Percentiles rank a stretch among this genome's conserved stretches.
Evolutionary conservation across 2,113 vertebrate genomes (phyloP).

Genomic region (Ifrita kowaldi): DNA sequence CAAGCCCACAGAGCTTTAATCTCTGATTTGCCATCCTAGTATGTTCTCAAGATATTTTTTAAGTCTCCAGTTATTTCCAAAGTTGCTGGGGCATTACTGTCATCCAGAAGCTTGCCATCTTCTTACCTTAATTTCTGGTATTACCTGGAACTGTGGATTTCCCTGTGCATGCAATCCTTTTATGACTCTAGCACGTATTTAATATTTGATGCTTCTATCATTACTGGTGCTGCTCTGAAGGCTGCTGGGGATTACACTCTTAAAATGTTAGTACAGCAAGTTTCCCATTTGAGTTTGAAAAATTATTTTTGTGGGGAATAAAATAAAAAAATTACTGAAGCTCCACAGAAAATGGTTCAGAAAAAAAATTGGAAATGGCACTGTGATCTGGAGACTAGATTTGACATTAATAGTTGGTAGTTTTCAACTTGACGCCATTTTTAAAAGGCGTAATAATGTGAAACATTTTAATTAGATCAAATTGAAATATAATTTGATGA

Average conservation of each 20-base stretch:
- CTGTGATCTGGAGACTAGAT: not conserved
- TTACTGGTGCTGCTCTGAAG: not conserved
- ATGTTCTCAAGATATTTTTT: not conserved
- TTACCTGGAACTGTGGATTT: not conserved
- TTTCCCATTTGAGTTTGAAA: not conserved
- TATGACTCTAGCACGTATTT: not conserved
- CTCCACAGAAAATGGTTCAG: not conserved
- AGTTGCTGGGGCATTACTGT: not conserved
- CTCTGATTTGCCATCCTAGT: not conserved
- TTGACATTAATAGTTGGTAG: not conserved
- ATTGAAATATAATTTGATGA: constrained; percentile 30
- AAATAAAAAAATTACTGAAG: not conserved
- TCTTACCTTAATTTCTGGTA: not conserved
- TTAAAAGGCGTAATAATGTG: not conserved
- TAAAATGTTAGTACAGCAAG: not conserved
- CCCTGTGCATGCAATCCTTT: not conserved
- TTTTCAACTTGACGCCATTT: not conserved
- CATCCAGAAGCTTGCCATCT: not conserved
- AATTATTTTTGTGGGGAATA: not conserved
- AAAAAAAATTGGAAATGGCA: not conserved
- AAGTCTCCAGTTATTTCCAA: not conserved
- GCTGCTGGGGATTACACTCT: not conserved
- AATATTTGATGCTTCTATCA: not conserved
- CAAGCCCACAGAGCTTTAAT: not conserved
- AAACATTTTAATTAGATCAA: constrained; percentile 39